A percentile compares a stretch with the other conserved stretches of the same genome.
Evolutionary conservation across 2,113 vertebrate genomes (phyloP).

Genomic region (Pristiophorus japonicus): DNA sequence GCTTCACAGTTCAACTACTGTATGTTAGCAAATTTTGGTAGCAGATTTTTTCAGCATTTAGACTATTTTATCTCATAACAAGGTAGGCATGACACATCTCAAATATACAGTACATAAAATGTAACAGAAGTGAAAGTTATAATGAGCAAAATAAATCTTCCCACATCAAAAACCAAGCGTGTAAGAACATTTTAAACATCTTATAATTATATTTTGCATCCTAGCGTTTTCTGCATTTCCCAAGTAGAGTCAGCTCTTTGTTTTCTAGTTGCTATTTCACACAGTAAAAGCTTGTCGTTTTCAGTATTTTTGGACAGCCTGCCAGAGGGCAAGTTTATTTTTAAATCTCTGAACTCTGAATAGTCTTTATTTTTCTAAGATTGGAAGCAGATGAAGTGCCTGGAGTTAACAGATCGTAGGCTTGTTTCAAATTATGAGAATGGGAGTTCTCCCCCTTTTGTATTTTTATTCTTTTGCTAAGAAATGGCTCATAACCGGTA

Average conservation of each 20-base stretch:
- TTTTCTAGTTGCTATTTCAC: constrained; percentile 60
- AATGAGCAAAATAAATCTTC: neutral
- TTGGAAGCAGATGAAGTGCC: constrained; percentile 74
- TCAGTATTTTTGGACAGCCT: constrained; percentile 55
- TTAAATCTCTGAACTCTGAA: constrained; percentile 73
- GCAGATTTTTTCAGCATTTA: neutral
- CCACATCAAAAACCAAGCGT: neutral
- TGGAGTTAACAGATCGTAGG: constrained; percentile 70
- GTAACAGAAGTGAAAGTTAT: neutral
- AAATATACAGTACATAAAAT: neutral
- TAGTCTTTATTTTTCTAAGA: constrained; percentile 72
- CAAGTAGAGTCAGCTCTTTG: constrained; percentile 72
- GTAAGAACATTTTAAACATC: neutral
- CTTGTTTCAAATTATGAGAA: constrained; percentile 62
- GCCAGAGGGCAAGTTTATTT: constrained; percentile 77
- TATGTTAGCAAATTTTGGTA: neutral
- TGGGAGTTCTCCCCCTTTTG: constrained; percentile 59
- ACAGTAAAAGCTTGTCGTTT: constrained; percentile 78
- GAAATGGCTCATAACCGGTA: constrained; percentile 83
- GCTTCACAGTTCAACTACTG: constrained; percentile 2
- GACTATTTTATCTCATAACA: neutral
- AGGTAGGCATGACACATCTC: neutral
- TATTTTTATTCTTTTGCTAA: constrained; percentile 68
- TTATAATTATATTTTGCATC: constrained; percentile 20
- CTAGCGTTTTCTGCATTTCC: constrained; percentile 49